A percentile compares a stretch with the other conserved stretches of the same genome.
Conservation (phyloP, 1,140 invertebrate species). For the Acromyrmex echinatior region DNA sequence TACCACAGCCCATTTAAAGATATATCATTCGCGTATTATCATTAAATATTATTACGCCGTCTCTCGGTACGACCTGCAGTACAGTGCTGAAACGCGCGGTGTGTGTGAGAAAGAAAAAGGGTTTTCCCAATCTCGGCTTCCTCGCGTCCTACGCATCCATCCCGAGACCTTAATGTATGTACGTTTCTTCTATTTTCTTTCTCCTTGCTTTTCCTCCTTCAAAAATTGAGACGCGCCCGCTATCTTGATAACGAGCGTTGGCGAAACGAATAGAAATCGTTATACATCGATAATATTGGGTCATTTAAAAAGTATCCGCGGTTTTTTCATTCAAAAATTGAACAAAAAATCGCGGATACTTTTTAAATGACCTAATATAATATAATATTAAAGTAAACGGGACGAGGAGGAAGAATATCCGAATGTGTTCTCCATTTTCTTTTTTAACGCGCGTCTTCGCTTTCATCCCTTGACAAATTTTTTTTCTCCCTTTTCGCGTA, state of each 20-base stretch:
- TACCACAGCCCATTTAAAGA: conserved; percentile 86
- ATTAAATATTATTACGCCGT: conserved; percentile 73
- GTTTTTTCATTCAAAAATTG: too few relatives aligned
- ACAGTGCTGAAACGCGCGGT: conserved; percentile 46
- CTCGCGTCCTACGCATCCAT: conserved; percentile 19
- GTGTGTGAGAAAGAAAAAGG: conserved; percentile 9
- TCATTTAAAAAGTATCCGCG: too few relatives aligned
- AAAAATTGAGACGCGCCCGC: not conserved
- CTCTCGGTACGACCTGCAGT: conserved; percentile 55
- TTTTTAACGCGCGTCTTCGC: not conserved
- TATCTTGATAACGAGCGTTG: not conserved
- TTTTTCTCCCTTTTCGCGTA: not conserved
- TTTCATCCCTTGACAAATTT: not conserved
- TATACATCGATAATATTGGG: not conserved
- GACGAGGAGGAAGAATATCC: conserved; percentile 29
- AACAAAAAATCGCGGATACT: too few relatives aligned
- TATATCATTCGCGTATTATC: conserved; percentile 76
- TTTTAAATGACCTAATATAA: too few relatives aligned
- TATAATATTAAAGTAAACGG: conserved; percentile 9
- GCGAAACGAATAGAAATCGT: conserved; percentile 27
- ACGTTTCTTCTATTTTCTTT: not conserved
- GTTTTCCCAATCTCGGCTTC: conserved; percentile 24
- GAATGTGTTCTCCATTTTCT: not conserved
- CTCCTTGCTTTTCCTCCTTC: not conserved
- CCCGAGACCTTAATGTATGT: not conserved